phyloP scores from a whole-genome alignment of 2,888 invertebrate species.

The Chrysolina americana region DNA sequence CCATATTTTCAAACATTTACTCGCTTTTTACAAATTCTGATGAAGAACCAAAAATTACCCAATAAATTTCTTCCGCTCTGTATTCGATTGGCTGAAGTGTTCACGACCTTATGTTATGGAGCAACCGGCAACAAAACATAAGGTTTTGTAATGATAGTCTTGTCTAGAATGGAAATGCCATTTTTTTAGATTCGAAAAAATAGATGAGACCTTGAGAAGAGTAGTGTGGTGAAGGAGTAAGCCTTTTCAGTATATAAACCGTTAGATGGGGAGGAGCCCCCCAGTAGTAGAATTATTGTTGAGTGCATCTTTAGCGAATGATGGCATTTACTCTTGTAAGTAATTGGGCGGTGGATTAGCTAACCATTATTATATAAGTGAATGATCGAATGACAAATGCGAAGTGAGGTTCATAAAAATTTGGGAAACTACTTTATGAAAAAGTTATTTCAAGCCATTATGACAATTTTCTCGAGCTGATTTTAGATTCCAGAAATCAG shows the following conservation, averaged over 20 bases:
- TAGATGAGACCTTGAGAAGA: conserved; percentile 52
- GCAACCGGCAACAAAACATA: conserved; percentile 35
- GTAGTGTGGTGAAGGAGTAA: conserved; percentile 51
- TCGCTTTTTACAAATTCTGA: background rate
- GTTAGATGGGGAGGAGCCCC: conserved; percentile 45
- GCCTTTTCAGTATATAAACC: conserved; percentile 55
- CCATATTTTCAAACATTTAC: background rate
- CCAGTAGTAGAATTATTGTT: conserved; percentile 42
- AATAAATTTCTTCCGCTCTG: background rate
- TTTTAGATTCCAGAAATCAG: too few relatives aligned
- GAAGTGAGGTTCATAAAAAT: background rate
- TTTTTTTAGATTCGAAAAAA: conserved; percentile 40
- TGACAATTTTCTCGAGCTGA: too few relatives aligned
- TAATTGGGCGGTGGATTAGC: conserved; percentile 25
- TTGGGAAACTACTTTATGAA: background rate
- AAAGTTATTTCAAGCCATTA: too few relatives aligned
- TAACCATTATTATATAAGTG: too few relatives aligned
- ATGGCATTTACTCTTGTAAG: conserved; percentile 53
- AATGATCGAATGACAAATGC: too few relatives aligned
- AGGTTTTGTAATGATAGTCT: conserved; percentile 42
- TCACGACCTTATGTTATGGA: conserved; percentile 37
- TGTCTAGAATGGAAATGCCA: conserved; percentile 36
- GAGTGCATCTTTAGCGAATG: conserved; percentile 40
- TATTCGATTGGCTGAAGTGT: conserved; percentile 20
- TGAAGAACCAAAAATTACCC: background rate